Base-by-base conservation (phyloP, 92 coral and sea anemone genomes). In the Chrysogorgia sp. region DNA sequence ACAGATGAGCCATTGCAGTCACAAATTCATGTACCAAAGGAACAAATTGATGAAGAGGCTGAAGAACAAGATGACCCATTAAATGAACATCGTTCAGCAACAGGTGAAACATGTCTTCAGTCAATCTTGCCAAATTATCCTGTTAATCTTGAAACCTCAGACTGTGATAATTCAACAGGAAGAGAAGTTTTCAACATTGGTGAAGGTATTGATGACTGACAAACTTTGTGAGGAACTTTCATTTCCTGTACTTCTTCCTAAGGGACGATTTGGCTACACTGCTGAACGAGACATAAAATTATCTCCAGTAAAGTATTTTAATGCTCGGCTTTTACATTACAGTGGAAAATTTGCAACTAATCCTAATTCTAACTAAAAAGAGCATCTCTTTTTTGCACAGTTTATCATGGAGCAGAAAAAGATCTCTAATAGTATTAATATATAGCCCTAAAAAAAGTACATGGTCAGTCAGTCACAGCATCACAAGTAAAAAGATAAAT, bases 211-310 rank as follows among this genome's bases (percentile, higher is more conserved):
- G 13, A 67, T 76, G 76, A 76, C 78, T 43, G 87, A 83, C 58
- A 77, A 65, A 33, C 48, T 65, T 25, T 83, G 84, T 47, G 82
- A 75, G 47, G 82, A 82, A 57, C 82, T 82, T 32, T 75, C 76
- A 59, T 74, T 85, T 58, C 92, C 93, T 49, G 90, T 72, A 77
- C 47, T 89, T 43, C 86, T 89, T 59, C 92, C 81, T 9, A 86
- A 82, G 65, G 92, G 89, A 3, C 69, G 79, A 35, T 84, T 63
- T 84, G 91, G 91, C 10, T 88, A 63, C 72, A 55, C 41, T 3
- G 63, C 80, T 14, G 81, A 88, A 30, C 26, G 89, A 17, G 22
- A 58, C 40, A 49, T 81, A 6, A 80, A 75, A n/a, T n/a, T n/a
- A n/a, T n/a, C n/a, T n/a, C n/a, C n/a, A n/a, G n/a, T n/a, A n/a